These are phyloP conservation scores for Palaemon carinicauda DNA, from an alignment of 1,140 invertebrate genomes.

Conservation along the genomic window DNA sequence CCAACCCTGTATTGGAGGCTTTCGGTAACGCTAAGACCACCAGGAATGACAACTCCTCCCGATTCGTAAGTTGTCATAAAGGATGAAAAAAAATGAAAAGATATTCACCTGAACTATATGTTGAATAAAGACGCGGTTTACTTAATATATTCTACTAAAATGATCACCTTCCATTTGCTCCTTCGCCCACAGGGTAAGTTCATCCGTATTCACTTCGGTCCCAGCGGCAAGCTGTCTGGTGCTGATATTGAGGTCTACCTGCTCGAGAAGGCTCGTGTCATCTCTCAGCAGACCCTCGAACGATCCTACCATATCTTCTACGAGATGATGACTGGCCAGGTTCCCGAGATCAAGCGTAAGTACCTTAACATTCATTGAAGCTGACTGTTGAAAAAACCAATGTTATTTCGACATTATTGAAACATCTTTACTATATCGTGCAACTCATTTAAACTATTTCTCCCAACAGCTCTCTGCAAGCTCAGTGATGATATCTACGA, in stretches of 20 bases:
- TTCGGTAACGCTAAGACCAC: slow-evolving; percentile 50
- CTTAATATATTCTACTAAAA: no score
- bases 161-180: neutral
- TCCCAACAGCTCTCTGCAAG: neutral
- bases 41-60: slow-evolving; percentile 49
- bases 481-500: slow-evolving; percentile 28
- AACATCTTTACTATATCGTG: no score
- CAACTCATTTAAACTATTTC: neutral
- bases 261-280: neutral
- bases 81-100: no score
- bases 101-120: neutral
- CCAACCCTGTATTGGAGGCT: slow-evolving; percentile 47
- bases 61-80: slow-evolving; percentile 24
- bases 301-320: neutral
- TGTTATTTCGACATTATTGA: no score
- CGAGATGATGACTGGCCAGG: neutral
- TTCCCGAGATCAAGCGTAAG: neutral
- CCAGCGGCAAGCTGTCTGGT: slow-evolving; percentile 62
- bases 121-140: no score
- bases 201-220: slow-evolving; percentile 99
- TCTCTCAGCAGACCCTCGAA: neutral
- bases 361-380: neutral
- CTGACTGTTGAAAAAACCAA: no score
- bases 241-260: neutral
- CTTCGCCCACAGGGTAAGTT: slow-evolving; percentile 88